These are phyloP conservation scores for Cottoperca gobio DNA, from an alignment of 2,797 vertebrate species.

Conservation along the genomic window DNA sequence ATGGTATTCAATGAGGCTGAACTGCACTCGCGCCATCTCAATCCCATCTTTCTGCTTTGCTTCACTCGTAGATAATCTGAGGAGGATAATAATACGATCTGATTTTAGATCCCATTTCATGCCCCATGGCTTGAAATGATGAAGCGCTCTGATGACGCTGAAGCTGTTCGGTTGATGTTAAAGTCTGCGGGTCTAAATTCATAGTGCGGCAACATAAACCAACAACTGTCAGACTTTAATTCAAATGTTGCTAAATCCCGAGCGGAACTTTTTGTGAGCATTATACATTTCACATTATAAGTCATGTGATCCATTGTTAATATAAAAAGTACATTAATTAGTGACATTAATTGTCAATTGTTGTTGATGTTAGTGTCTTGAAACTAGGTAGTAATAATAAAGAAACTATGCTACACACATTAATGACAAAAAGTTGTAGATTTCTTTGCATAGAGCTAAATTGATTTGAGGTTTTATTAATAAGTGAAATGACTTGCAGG, in stretches of 20 bases:
- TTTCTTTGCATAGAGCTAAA: not conserved
- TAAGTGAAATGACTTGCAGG: not conserved
- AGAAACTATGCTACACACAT: not conserved
- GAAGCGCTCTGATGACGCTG: slow-evolving; percentile 10
- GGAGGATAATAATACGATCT: slow-evolving; percentile 2
- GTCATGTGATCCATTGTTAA: not conserved
- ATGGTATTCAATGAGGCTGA: slow-evolving; percentile 14
- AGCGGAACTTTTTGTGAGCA: not conserved
- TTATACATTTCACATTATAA: too few species aligned
- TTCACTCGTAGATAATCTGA: slow-evolving; percentile 27
- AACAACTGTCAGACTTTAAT: too few species aligned
- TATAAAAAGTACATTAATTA: not conserved
- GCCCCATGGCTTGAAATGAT: slow-evolving; percentile 34
- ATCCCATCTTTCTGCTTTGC: not conserved
- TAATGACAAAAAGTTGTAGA: not conserved
- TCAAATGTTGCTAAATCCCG: too few species aligned
- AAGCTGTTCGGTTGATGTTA: not conserved
- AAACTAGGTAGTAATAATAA: not conserved
- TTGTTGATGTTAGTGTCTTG: not conserved
- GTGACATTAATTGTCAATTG: not conserved
- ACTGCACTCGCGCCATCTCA: slow-evolving; percentile 7
- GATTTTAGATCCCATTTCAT: slow-evolving; percentile 48
- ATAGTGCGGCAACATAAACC: too few species aligned
- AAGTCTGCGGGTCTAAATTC: not conserved
- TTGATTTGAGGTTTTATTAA: not conserved